Conservation (phyloP, 2,113 vertebrate genomes). For the Passer domesticus region DNA sequence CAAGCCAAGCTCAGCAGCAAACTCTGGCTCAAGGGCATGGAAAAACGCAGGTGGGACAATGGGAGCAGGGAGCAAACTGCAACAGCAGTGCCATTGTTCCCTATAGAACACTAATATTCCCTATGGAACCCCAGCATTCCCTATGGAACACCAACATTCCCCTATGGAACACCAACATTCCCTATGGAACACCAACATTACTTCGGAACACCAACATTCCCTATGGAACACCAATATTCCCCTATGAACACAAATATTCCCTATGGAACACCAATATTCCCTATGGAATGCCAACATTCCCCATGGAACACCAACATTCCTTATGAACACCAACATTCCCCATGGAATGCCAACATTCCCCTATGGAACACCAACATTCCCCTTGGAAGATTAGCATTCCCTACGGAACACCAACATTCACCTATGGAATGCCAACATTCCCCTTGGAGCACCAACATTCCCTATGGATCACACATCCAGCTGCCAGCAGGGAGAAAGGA, state of each 20-base stretch:
- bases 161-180: too few relatives aligned
- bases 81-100: not conserved
- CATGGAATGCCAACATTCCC: not conserved
- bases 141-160: not conserved
- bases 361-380: too few relatives aligned
- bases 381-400: too few relatives aligned
- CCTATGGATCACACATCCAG: accelerated
- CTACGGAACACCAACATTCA: too few relatives aligned
- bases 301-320: too few relatives aligned
- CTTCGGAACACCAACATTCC: too few relatives aligned
- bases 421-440: not conserved
- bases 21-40: not conserved
- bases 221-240: too few relatives aligned
- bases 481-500: not conserved
- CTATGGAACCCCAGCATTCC: too few relatives aligned
- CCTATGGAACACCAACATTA: too few relatives aligned
- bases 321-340: not conserved
- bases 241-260: too few relatives aligned
- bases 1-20: not conserved
- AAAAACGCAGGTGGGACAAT: not conserved
- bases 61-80: not conserved
- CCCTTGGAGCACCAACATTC: not conserved
- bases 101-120: not conserved
- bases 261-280: too few relatives aligned
- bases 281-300: too few relatives aligned